These are phyloP conservation scores for Limnothrissa miodon DNA, from an alignment of 2,113 vertebrate genomes.

Conservation along the genomic window DNA sequence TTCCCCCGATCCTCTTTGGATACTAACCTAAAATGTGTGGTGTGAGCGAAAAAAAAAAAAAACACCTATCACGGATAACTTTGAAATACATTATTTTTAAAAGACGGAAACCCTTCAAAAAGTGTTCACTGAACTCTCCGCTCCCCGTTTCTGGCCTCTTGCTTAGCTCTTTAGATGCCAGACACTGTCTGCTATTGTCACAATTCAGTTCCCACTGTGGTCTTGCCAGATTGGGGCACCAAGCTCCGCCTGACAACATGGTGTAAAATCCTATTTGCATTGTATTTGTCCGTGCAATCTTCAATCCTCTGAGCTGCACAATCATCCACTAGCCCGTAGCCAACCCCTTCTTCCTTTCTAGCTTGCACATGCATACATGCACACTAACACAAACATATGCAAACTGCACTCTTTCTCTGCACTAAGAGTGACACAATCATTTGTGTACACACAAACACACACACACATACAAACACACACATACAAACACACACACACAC, in stretches of 20 bases:
- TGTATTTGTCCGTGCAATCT: conserved; percentile 66
- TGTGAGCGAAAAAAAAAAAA: not conserved
- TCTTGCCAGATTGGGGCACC: conserved; percentile 47
- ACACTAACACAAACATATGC: not conserved
- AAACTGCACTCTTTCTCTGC: too few relatives aligned
- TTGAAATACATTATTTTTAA: conserved; percentile 22
- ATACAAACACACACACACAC: conserved; percentile 31
- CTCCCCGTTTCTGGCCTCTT: conserved; percentile 61
- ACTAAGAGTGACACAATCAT: conserved; percentile 8
- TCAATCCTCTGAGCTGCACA: conserved; percentile 50
- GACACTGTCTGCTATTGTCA: conserved; percentile 48
- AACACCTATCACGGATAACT: not conserved
- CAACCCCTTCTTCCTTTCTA: conserved; percentile 43
- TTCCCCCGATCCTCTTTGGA: not conserved
- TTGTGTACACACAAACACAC: not conserved
- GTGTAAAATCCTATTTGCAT: conserved; percentile 73
- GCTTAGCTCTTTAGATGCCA: conserved; percentile 41
- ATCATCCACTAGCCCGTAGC: conserved; percentile 44
- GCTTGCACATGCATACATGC: conserved; percentile 8
- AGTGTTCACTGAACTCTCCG: conserved; percentile 67
- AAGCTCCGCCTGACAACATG: conserved; percentile 55
- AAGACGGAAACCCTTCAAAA: conserved; percentile 42
- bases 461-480: conserved; percentile 21
- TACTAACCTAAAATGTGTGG: not conserved
- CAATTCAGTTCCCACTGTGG: conserved; percentile 50